These are phyloP conservation scores for Lasioglossum albipes DNA, from an alignment of 1,140 invertebrate genomes.

Conservation along the genomic window DNA sequence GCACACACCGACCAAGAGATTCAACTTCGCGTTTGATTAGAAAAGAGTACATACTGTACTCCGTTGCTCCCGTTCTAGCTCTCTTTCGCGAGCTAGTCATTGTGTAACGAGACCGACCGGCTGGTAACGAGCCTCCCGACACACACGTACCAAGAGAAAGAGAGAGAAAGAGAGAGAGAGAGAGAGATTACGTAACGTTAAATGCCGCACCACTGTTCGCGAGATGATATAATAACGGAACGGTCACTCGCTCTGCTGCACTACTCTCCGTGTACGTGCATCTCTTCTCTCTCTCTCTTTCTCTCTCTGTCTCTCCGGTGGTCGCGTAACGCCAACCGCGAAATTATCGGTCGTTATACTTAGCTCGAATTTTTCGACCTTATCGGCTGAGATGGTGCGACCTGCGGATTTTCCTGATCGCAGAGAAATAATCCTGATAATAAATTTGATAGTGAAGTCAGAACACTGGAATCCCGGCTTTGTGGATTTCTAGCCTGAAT, in stretches of 20 bases:
- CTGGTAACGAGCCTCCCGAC: conserved; percentile 43
- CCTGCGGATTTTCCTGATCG: no score
- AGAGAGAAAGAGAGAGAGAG: not conserved
- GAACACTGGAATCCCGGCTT: no score
- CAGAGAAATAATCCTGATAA: no score
- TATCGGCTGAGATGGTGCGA: not conserved
- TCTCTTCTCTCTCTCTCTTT: not conserved
- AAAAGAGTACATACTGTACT: conserved; percentile 53
- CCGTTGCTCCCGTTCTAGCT: conserved; percentile 1
- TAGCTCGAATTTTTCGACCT: conserved; percentile 14
- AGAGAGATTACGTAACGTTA: conserved; percentile 52
- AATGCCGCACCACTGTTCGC: conserved; percentile 67
- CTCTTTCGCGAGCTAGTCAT: conserved; percentile 11
- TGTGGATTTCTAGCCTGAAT: no score
- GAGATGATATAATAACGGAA: conserved; percentile 71
- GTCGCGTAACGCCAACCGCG: conserved; percentile 5
- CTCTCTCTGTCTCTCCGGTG: not conserved
- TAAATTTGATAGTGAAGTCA: no score
- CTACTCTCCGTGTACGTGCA: not conserved
- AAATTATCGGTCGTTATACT: conserved; percentile 41
- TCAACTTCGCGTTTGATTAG: conserved; percentile 48
- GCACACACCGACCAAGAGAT: conserved; percentile 18
- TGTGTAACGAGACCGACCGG: conserved; percentile 44
- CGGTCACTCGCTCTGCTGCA: conserved; percentile 34
- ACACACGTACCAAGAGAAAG: conserved; percentile 5